phyloP scores from a whole-genome alignment of 30 jellyfish, hydroid and myxozoan genomes.

The Aurelia aurita complex sp. Pacific region DNA sequence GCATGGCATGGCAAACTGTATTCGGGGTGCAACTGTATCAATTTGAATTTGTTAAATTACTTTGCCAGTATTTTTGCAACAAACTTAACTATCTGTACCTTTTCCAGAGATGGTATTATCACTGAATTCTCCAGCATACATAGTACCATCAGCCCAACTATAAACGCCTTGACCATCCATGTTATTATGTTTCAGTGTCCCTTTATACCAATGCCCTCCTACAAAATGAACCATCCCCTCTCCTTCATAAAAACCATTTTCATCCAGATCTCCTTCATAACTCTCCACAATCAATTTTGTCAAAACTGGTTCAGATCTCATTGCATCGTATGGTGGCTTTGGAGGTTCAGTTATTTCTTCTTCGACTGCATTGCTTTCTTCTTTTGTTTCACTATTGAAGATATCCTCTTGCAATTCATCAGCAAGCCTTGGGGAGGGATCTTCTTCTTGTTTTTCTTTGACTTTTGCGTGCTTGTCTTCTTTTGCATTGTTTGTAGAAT shows the following conservation, averaged over 20 bases:
- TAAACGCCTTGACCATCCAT: slow-evolving; percentile 94
- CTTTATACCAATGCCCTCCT: slow-evolving; percentile 80
- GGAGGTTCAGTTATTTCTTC: slow-evolving; percentile 19
- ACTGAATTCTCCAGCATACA: slow-evolving; percentile 79
- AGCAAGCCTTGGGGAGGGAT: slow-evolving; percentile 4
- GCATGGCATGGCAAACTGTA: too few species aligned
- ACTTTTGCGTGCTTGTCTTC: slow-evolving; percentile 27
- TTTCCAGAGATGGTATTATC: slow-evolving; percentile 72
- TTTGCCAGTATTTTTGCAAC: too few species aligned
- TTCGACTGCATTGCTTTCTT: slow-evolving; percentile 1
- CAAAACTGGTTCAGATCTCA: slow-evolving; percentile 83
- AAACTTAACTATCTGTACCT: slow-evolving; percentile 49
- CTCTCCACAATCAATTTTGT: slow-evolving; percentile 56
- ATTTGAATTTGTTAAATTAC: too few species aligned
- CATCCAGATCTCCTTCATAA: slow-evolving; percentile 79
- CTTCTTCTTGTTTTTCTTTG: slow-evolving; percentile 5
- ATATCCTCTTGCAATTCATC: background rate
- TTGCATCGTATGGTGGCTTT: slow-evolving; percentile 61
- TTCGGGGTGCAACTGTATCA: too few species aligned
- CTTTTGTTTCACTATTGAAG: background rate
- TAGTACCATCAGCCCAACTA: slow-evolving; percentile 87
- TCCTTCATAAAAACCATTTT: slow-evolving; percentile 48
- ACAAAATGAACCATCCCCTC: slow-evolving; percentile 50
- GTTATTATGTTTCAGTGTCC: slow-evolving; percentile 63
- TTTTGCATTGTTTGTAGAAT: slow-evolving; percentile 25